Percentiles rank a stretch among this genome's conserved stretches.
These are phyloP conservation scores for Hycleus cichorii DNA, from an alignment of 1,140 invertebrate species.

Conservation along the genomic window DNA sequence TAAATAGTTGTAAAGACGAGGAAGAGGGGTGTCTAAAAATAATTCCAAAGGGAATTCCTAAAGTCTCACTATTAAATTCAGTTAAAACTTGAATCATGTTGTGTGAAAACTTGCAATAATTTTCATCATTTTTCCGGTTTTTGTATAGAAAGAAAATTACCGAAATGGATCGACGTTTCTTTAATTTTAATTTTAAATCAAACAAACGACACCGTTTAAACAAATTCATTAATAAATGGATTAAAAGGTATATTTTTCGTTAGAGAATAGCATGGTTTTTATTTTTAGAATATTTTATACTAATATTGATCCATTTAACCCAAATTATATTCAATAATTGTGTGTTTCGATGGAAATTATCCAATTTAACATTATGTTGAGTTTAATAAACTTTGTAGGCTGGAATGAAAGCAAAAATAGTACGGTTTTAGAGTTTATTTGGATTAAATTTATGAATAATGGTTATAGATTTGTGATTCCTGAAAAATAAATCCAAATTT, in stretches of 20 bases:
- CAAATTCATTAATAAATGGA: constrained; percentile 29
- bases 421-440: no score
- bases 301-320: no score
- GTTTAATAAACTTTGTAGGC: no score
- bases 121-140: background rate
- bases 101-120: background rate
- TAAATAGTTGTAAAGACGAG: constrained; percentile 6
- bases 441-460: no score
- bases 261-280: no score
- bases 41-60: constrained; percentile 24
- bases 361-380: no score
- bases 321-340: no score
- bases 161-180: constrained; percentile 5
- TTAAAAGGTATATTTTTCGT: constrained; percentile 23
- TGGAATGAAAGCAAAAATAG: no score
- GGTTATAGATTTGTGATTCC: no score
- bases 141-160: background rate
- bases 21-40: constrained; percentile 24
- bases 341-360: no score
- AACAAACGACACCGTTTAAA: constrained; percentile 26
- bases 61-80: constrained; percentile 12
- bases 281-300: no score
- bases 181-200: constrained; percentile 18
- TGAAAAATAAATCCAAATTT: no score
- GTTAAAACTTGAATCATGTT: constrained; percentile 8